Conservation (phyloP, 2,113 vertebrate genomes). For the Sigmodon hispidus region DNA sequence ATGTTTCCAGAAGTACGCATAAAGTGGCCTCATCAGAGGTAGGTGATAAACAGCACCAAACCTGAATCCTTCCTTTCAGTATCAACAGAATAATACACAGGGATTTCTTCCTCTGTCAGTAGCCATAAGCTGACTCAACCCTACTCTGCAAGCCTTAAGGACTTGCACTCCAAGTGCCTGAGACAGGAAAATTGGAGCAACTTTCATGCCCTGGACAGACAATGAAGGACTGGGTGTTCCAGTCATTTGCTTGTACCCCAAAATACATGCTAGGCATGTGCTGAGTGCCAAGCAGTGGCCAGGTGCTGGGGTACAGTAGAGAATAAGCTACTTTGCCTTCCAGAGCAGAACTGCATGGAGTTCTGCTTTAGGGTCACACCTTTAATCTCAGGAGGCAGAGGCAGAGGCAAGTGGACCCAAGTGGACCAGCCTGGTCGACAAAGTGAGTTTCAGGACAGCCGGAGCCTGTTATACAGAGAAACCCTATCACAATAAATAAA, state of each 20-base stretch:
- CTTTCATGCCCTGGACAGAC: not conserved
- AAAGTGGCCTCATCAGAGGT: not conserved
- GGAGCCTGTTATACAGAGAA: not conserved
- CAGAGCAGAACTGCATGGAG: not conserved
- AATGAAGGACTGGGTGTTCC: no score
- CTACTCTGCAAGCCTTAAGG: not conserved
- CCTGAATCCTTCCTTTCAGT: not conserved
- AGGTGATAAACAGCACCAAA: not conserved
- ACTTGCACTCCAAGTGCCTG: not conserved
- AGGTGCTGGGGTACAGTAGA: not conserved
- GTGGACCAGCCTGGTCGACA: not conserved
- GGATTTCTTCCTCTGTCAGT: no score
- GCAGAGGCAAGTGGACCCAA: not conserved
- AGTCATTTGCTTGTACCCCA: not conserved
- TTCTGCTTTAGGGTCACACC: not conserved
- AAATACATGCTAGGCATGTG: not conserved
- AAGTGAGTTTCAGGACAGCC: not conserved
- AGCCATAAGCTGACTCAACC: not conserved
- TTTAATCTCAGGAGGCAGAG: not conserved
- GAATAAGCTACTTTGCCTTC: not conserved
- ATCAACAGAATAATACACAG: not conserved
- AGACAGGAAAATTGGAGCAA: not conserved
- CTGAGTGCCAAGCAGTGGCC: not conserved
- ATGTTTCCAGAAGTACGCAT: not conserved
- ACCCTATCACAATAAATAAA: not conserved